Evolutionary conservation across 53 echinoderm and acorn worm genomes (phyloP).

Genomic region (Actinopyga echinites): DNA sequence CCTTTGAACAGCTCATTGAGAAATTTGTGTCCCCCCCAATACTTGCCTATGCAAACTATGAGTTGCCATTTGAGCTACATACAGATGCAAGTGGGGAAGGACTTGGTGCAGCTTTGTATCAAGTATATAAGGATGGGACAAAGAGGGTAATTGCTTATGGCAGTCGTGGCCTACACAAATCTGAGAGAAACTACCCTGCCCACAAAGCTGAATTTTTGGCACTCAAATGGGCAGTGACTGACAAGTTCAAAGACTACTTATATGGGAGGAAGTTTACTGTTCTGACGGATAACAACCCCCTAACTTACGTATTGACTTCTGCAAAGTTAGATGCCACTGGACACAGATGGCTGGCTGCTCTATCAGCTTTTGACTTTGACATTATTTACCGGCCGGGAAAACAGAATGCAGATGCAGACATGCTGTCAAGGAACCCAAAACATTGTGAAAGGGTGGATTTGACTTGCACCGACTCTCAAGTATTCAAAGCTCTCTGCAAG

Average conservation of each 20-base stretch:
- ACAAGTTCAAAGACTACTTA: too few relatives aligned
- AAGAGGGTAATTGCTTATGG: conserved; percentile 19
- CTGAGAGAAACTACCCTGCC: conserved; percentile 5
- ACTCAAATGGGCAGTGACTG: too few relatives aligned
- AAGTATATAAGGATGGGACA: conserved; percentile 3
- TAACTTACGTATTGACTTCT: too few relatives aligned
- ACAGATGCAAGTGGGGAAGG: conserved; percentile 39
- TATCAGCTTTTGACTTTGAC: conserved; percentile 6
- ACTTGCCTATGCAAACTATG: conserved; percentile 22
- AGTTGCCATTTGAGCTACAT: too few relatives aligned
- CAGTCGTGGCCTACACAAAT: background rate
- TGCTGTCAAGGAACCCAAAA: conserved; percentile 37
- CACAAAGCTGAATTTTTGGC: too few relatives aligned
- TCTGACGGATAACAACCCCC: too few relatives aligned
- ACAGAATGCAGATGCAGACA: conserved; percentile 46
- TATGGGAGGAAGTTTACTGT: too few relatives aligned
- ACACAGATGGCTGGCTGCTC: conserved; percentile 47
- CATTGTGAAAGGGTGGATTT: background rate
- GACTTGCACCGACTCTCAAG: background rate
- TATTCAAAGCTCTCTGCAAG: background rate
- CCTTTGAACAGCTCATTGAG: background rate
- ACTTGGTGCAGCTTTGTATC: conserved; percentile 28
- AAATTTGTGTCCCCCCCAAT: background rate
- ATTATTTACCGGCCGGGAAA: conserved; percentile 50
- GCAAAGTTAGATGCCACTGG: too few relatives aligned